These are phyloP conservation scores for Cyrtorhinus lividipennis DNA, from an alignment of 1,140 invertebrate species.

Conservation along the genomic window DNA sequence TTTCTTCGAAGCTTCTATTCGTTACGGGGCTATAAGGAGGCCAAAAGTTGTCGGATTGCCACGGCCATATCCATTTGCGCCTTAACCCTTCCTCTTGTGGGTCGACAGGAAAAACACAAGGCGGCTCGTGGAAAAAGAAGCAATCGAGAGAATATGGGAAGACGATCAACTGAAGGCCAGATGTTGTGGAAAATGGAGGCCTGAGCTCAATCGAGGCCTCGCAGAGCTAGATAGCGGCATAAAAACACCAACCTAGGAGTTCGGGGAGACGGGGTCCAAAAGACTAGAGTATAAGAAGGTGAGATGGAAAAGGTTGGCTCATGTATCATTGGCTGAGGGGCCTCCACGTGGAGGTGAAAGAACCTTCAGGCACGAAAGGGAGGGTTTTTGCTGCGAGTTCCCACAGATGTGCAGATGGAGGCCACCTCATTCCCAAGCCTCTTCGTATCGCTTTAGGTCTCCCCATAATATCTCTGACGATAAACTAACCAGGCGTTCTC, in stretches of 20 bases:
- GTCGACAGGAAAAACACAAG: too few species aligned
- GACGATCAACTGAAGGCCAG: background rate
- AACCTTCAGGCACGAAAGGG: too few species aligned
- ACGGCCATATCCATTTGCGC: too few species aligned
- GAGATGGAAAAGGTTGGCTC: conserved; percentile 9
- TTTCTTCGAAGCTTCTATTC: too few species aligned
- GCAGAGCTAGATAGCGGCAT: too few species aligned
- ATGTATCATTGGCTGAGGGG: conserved; percentile 5
- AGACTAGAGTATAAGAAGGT: background rate
- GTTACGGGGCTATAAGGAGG: too few species aligned
- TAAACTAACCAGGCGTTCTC: background rate
- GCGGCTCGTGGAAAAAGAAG: too few species aligned
- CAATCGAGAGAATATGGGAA: background rate
- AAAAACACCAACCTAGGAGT: too few species aligned
- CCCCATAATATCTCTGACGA: background rate
- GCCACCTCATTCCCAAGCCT: background rate
- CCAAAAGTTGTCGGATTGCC: too few species aligned
- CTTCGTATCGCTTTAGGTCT: too few species aligned
- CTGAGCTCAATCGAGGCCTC: background rate
- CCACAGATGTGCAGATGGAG: background rate
- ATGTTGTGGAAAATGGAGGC: background rate
- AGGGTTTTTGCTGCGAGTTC: background rate
- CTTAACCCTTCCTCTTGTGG: too few species aligned
- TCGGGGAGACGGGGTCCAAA: too few species aligned
- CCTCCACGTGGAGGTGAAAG: background rate